phyloP scores from a whole-genome alignment of 2,113 vertebrate genomes.

The Terrapene triunguis region DNA sequence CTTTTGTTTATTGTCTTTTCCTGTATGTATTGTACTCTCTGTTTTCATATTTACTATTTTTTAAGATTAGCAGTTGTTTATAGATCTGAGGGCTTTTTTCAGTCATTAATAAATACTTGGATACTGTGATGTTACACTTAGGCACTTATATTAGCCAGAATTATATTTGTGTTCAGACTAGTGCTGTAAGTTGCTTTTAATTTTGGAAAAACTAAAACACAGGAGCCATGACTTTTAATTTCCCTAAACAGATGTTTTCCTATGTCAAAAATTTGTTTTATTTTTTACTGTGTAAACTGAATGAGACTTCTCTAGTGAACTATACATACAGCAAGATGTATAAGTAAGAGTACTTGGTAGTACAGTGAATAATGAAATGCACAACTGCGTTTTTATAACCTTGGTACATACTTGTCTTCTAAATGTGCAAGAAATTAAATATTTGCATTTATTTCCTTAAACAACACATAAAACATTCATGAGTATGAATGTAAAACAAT shows the following conservation, averaged over 20 bases:
- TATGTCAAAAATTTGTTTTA: neutral
- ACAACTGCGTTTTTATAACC: constrained; percentile 6
- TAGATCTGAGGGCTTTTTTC: fast-evolving
- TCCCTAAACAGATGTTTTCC: neutral
- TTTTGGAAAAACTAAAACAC: neutral
- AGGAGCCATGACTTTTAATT: neutral
- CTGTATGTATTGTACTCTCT: neutral
- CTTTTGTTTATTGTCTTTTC: neutral
- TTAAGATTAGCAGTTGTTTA: neutral
- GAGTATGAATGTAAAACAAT: constrained; percentile 17
- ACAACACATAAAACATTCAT: constrained; percentile 3
- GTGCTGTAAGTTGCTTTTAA: neutral
- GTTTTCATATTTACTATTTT: neutral
- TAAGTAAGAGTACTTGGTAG: neutral
- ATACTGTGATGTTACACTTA: neutral
- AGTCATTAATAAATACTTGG: neutral
- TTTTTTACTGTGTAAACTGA: neutral
- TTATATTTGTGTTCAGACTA: neutral
- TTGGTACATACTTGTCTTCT: constrained; percentile 22
- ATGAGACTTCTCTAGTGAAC: neutral
- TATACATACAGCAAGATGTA: neutral
- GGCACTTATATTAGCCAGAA: neutral
- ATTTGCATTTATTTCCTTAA: neutral
- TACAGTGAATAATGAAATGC: neutral
- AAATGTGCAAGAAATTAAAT: constrained; percentile 15